These are phyloP conservation scores for Euleptes europaea DNA, from an alignment of 2,113 vertebrate species.

Conservation along the genomic window DNA sequence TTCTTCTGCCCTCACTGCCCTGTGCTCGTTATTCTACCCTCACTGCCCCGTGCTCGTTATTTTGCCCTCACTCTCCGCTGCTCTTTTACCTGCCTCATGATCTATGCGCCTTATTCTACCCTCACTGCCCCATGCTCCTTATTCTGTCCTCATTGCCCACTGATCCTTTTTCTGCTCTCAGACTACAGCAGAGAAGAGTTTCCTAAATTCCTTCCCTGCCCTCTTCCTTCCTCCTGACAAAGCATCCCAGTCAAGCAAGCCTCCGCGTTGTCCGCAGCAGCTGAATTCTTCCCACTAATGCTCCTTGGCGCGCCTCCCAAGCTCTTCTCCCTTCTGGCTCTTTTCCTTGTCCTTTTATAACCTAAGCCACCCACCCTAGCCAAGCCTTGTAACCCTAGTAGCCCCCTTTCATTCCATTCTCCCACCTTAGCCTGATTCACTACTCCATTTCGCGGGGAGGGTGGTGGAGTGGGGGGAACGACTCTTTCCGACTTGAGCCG, in stretches of 20 bases:
- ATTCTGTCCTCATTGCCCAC: too few species aligned
- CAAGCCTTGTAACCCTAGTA: not conserved
- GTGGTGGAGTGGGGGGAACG: not conserved
- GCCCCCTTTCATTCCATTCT: not conserved
- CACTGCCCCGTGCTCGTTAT: too few species aligned
- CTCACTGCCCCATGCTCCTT: too few species aligned
- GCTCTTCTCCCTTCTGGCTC: not conserved
- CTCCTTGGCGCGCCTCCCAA: not conserved
- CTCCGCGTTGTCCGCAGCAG: not conserved
- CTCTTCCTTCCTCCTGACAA: not conserved
- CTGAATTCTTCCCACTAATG: not conserved
- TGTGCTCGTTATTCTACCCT: too few species aligned
- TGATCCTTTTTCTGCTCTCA: too few species aligned
- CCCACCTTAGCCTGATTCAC: not conserved
- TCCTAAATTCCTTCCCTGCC: not conserved
- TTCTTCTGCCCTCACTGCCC: too few species aligned
- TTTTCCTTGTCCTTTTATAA: not conserved
- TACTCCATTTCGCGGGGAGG: not conserved
- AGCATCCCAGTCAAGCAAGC: not conserved
- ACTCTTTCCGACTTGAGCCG: not conserved
- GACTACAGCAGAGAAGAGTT: not conserved
- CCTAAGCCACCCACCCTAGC: too few species aligned
- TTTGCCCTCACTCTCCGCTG: too few species aligned
- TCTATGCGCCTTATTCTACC: too few species aligned
- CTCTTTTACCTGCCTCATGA: too few species aligned